Conservation (phyloP, 2,113 vertebrate genomes). For the Engraulis encrasicolus region DNA sequence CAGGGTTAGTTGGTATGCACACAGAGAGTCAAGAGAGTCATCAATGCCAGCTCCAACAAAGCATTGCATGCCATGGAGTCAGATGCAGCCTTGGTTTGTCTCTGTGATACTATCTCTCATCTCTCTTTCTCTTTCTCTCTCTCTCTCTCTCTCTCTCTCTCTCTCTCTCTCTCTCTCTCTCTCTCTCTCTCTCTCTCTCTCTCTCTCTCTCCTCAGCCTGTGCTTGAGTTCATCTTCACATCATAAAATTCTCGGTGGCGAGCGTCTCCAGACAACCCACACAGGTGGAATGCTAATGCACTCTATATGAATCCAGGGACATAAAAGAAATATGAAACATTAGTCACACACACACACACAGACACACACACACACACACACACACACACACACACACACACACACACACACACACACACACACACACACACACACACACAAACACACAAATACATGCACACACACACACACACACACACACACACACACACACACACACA, state of each 20-base stretch:
- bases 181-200: background rate
- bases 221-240: background rate
- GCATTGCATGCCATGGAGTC: background rate
- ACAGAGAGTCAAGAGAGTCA: constrained; percentile 8
- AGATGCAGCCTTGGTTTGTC: constrained; percentile 29
- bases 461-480: background rate
- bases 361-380: too few species aligned
- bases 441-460: background rate
- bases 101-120: constrained; percentile 27
- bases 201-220: background rate
- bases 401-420: too few species aligned
- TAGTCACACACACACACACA: background rate
- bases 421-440: background rate
- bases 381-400: too few species aligned
- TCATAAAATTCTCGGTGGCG: background rate
- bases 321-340: constrained; percentile 1
- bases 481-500: background rate
- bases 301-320: background rate
- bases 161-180: background rate
- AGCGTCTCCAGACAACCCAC: constrained; percentile 4
- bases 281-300: constrained; percentile 12
- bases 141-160: background rate
- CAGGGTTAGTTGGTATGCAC: constrained; percentile 35
- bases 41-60: constrained; percentile 28
- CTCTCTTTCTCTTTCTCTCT: background rate